A percentile compares a stretch with the other conserved stretches of the same genome.
Evolutionary conservation across 2,113 vertebrate species (phyloP).

Genomic region (Embiotoca jacksoni): DNA sequence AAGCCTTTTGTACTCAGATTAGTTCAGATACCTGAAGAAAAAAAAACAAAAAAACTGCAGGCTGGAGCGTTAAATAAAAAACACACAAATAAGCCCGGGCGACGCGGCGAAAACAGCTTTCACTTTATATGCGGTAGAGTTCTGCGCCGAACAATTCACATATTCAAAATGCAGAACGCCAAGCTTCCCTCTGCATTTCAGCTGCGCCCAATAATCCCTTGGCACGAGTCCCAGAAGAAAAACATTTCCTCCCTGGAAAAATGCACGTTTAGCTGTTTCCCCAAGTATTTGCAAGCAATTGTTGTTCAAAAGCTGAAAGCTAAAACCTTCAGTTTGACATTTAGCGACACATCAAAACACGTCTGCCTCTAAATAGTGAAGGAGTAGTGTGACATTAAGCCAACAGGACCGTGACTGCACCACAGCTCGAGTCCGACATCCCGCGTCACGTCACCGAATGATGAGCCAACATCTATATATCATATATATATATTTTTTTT

Average conservation of each 20-base stretch:
- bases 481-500: no score
- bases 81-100: not conserved
- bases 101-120: not conserved
- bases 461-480: no score
- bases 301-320: not conserved
- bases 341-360: constrained; percentile 13
- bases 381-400: not conserved
- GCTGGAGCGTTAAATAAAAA: not conserved
- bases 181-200: constrained; percentile 11
- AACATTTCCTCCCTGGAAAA: constrained; percentile 6
- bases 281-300: constrained; percentile 10
- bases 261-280: constrained; percentile 41
- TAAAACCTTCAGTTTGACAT: constrained; percentile 14
- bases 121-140: not conserved
- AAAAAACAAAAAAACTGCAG: not conserved
- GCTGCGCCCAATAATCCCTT: constrained; percentile 25
- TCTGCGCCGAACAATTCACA: constrained; percentile 7
- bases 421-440: not conserved
- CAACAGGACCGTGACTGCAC: not conserved
- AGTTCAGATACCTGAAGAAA: constrained; percentile 11
- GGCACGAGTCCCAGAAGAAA: constrained; percentile 3
- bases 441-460: no score
- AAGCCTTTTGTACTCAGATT: not conserved
- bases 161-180: not conserved
- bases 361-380: not conserved